A percentile compares a stretch with the other conserved stretches of the same genome.
phyloP scores from a whole-genome alignment of 2,797 vertebrate species.

The Gambusia yucatana region DNA sequence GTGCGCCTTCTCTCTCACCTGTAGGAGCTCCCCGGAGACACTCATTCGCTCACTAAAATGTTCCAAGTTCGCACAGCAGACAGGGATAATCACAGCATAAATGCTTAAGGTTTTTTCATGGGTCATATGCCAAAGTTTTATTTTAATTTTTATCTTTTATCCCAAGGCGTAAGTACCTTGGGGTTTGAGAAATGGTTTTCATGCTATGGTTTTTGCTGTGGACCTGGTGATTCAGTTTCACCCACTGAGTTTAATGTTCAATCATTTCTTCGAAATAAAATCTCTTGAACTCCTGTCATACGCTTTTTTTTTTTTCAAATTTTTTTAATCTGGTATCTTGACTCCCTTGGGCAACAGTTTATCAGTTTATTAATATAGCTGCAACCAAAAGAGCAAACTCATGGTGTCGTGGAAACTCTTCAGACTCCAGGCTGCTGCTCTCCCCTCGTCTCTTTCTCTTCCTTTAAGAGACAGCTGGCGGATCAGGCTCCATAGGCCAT shows the following conservation, averaged over 20 bases:
- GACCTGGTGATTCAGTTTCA: conserved; percentile 50
- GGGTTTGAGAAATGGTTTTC: conserved; percentile 48
- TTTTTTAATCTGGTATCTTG: conserved; percentile 21
- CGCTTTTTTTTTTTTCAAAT: conserved; percentile 32
- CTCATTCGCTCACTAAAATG: conserved; percentile 57
- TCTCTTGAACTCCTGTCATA: conserved; percentile 37
- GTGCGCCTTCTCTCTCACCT: conserved; percentile 25
- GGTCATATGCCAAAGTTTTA: conserved; percentile 37
- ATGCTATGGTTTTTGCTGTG: conserved; percentile 47
- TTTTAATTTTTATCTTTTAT: conserved; percentile 17
- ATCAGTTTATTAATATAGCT: conserved; percentile 37
- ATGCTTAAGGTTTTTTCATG: conserved; percentile 21
- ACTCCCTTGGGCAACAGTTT: conserved; percentile 32
- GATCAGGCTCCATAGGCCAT: conserved; percentile 39
- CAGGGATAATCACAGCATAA: conserved; percentile 7
- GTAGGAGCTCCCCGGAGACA: conserved; percentile 47
- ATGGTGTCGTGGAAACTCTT: conserved; percentile 13
- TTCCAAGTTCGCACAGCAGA: conserved; percentile 34
- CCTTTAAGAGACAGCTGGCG: conserved; percentile 41
- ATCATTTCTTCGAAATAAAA: conserved; percentile 34
- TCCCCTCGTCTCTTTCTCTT: conserved; percentile 14
- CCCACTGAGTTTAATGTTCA: conserved; percentile 41
- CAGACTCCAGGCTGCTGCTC: conserved; percentile 19
- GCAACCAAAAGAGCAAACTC: conserved; percentile 10
- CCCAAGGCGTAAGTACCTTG: conserved; percentile 12